These are phyloP conservation scores for Thermophis baileyi DNA, from an alignment of 2,113 vertebrate species.

Conservation along the genomic window DNA sequence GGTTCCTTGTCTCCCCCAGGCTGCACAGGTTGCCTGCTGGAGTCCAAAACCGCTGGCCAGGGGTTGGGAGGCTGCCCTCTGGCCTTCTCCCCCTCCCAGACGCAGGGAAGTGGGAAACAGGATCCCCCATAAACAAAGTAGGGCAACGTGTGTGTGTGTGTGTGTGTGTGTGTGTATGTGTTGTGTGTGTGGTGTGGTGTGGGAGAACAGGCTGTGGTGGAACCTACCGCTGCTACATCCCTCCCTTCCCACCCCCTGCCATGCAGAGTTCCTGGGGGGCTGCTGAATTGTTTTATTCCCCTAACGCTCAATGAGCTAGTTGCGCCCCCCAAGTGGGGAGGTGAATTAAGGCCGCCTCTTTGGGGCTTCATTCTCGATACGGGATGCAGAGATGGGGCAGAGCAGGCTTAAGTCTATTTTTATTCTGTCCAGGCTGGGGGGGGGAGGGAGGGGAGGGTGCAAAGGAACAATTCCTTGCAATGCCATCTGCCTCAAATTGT, in stretches of 20 bases:
- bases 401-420: constrained; percentile 43
- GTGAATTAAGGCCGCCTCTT: neutral
- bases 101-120: neutral
- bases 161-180: neutral
- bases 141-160: neutral
- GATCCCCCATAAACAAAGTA: neutral
- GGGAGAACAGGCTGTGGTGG: neutral
- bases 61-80: neutral
- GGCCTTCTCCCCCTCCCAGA: neutral
- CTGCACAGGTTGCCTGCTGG: neutral
- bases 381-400: neutral
- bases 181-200: too few species aligned
- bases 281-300: rapidly evolving
- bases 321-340: neutral
- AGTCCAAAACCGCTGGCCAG: neutral
- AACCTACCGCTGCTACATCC: neutral
- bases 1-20: neutral
- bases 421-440: constrained; percentile 8
- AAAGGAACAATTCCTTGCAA: neutral
- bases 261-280: neutral
- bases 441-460: neutral
- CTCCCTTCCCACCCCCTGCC: neutral
- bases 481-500: neutral
- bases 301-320: rapidly evolving
- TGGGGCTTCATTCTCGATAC: neutral